Evolutionary conservation across 1,140 invertebrate species (phyloP).

Genomic region (Rhynchophorus ferrugineus): DNA sequence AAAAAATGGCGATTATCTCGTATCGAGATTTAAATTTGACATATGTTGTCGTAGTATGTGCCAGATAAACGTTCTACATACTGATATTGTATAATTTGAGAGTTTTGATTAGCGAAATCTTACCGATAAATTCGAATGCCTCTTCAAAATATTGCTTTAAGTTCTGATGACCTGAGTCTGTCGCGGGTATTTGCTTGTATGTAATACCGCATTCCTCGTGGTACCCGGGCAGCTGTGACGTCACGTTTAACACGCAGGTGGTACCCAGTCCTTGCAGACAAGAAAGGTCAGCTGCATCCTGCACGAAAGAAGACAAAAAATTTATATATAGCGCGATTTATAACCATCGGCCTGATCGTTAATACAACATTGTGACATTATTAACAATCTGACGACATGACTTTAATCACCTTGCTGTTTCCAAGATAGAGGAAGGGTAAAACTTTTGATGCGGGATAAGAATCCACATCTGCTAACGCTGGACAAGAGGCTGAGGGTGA

Average conservation of each 20-base stretch:
- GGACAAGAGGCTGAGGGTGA: constrained; percentile 38
- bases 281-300: constrained; percentile 67
- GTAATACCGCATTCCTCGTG: constrained; percentile 63
- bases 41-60: no score
- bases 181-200: constrained; percentile 76
- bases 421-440: constrained; percentile 83
- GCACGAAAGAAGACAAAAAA: constrained; percentile 3
- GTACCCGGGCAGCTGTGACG: constrained; percentile 66
- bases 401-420: constrained; percentile 53
- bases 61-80: no score
- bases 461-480: constrained; percentile 57
- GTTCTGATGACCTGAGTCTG: constrained; percentile 81
- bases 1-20: no score
- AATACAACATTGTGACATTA: neutral
- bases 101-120: no score
- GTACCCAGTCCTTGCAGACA: constrained; percentile 59
- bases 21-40: no score
- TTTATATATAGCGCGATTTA: neutral
- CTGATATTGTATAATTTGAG: no score
- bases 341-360: neutral
- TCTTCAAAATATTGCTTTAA: constrained; percentile 89
- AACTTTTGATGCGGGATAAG: constrained; percentile 69
- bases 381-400: neutral
- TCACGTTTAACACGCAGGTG: constrained; percentile 75
- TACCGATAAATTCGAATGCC: constrained; percentile 85